phyloP scores from a whole-genome alignment of 2,113 vertebrate genomes.

The Hemiscyllium ocellatum region DNA sequence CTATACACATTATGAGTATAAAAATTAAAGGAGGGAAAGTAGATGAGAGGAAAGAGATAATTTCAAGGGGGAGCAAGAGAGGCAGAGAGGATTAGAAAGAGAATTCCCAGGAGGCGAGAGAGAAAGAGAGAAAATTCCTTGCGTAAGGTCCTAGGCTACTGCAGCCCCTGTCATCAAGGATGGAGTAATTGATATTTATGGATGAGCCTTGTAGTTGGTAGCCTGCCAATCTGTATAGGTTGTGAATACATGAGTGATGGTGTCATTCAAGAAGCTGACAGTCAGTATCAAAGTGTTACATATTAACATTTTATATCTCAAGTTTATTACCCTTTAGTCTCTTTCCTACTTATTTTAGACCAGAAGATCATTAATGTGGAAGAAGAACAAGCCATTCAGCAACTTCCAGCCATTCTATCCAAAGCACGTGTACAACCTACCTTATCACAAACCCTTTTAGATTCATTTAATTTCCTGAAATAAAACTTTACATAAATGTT shows the following conservation, averaged over 20 bases:
- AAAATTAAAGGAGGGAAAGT: not conserved
- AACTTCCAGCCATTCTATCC: not conserved
- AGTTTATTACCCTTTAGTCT: not conserved
- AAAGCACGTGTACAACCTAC: not conserved
- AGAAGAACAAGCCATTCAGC: not conserved
- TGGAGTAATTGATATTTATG: not conserved
- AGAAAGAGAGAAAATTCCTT: not conserved
- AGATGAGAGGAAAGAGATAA: not conserved
- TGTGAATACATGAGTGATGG: not conserved
- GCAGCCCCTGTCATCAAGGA: not conserved
- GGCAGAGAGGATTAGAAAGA: not conserved
- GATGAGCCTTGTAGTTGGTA: not conserved
- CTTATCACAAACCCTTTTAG: not conserved
- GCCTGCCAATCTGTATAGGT: not conserved
- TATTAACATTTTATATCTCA: not conserved
- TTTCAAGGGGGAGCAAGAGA: not conserved
- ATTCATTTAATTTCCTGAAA: not conserved
- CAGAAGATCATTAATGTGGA: not conserved
- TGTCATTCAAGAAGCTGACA: not conserved
- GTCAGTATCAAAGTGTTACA: not conserved
- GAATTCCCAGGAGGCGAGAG: no score
- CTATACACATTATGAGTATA: not conserved
- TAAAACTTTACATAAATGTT: not conserved
- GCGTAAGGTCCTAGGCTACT: not conserved
- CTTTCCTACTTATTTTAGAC: not conserved